Conservation (phyloP, 2,888 invertebrate genomes). For the Tetramorium bicarinatum region DNA sequence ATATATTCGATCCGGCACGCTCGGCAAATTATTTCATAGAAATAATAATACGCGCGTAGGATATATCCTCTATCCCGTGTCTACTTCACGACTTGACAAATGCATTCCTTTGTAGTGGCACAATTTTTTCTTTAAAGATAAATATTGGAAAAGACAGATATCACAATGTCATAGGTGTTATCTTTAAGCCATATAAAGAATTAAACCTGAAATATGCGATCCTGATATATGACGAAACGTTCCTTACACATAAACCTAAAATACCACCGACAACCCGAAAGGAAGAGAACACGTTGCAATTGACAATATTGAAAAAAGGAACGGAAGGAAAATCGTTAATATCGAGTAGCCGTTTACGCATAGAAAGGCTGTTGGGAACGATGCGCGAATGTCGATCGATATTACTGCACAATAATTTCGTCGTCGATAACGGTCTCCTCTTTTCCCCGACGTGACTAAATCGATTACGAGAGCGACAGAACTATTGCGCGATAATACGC, state of each 20-base stretch:
- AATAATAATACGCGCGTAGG: background rate
- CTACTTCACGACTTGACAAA: slow-evolving; percentile 5
- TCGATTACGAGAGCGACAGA: background rate
- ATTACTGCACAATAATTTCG: slow-evolving; percentile 16
- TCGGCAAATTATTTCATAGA: slow-evolving; percentile 28
- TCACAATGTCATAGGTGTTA: slow-evolving; percentile 21
- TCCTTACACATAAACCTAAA: slow-evolving; percentile 9
- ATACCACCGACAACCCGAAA: slow-evolving; percentile 19
- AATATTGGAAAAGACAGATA: slow-evolving; percentile 8
- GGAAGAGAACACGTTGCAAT: slow-evolving; percentile 19
- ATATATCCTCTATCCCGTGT: background rate
- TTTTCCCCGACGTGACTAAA: background rate
- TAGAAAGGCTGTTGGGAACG: background rate
- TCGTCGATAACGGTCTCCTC: background rate
- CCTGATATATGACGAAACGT: slow-evolving; percentile 13
- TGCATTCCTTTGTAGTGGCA: background rate
- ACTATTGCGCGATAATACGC: slow-evolving; percentile 21
- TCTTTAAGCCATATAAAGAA: slow-evolving; percentile 15
- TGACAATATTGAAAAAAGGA: slow-evolving; percentile 4
- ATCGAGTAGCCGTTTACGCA: background rate
- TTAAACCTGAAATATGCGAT: slow-evolving; percentile 20
- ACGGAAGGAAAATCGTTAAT: slow-evolving; percentile 11
- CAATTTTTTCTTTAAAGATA: slow-evolving; percentile 24
- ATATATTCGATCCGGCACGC: slow-evolving; percentile 21
- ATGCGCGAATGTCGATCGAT: slow-evolving; percentile 6